Evolutionary conservation across 2,113 vertebrate genomes (phyloP).

Genomic region (Rhinolophus ferrumequinum): DNA sequence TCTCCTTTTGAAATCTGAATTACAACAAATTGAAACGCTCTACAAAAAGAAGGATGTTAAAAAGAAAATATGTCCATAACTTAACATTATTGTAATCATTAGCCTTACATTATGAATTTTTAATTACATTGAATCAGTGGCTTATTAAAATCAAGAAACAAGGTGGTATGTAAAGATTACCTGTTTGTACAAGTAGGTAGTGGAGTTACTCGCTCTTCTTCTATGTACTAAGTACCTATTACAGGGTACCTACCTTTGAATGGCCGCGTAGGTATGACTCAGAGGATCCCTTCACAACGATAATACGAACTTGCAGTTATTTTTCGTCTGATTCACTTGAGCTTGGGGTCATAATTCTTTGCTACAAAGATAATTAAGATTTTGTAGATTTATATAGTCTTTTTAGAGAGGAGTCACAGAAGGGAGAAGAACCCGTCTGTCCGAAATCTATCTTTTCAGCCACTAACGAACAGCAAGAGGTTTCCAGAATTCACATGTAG

Average conservation of each 20-base stretch:
- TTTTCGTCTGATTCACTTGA: conserved; percentile 32
- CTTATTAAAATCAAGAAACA: conserved; percentile 28
- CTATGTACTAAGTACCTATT: neutral
- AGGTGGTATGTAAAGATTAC: neutral
- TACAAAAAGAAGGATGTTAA: neutral
- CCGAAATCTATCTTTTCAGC: conserved; percentile 29
- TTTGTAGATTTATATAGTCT: neutral
- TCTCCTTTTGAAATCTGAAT: conserved; percentile 44
- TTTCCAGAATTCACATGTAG: conserved; percentile 39
- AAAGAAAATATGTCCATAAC: neutral
- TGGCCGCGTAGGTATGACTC: neutral
- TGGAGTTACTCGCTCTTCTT: neutral
- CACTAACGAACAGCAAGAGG: neutral
- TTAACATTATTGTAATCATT: neutral
- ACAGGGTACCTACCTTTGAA: neutral
- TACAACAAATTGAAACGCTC: neutral
- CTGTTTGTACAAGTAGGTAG: neutral
- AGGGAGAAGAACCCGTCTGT: neutral
- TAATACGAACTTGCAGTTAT: neutral
- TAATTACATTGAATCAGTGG: neutral
- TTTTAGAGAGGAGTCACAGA: conserved; percentile 6
- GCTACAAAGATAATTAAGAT: neutral
- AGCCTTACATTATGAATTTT: conserved; percentile 21
- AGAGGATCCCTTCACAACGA: neutral
- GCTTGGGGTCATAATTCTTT: neutral